Conservation (phyloP, 2,888 invertebrate species). For the Gryllus longicercus region DNA sequence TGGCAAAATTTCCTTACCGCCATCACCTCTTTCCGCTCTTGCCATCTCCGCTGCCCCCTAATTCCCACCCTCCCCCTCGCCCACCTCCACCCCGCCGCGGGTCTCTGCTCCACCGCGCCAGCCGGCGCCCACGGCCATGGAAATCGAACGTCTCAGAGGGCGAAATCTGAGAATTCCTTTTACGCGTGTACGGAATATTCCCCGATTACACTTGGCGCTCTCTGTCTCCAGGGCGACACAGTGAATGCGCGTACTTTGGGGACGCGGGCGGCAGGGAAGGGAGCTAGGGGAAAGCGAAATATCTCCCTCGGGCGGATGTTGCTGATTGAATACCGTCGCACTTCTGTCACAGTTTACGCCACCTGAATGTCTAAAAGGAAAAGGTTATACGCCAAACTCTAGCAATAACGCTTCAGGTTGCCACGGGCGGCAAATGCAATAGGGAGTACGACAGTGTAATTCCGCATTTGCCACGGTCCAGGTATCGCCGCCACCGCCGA, state of each 20-base stretch:
- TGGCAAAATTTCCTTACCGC: background rate
- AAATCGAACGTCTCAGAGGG: background rate
- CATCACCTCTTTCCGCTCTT: background rate
- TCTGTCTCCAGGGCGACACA: background rate
- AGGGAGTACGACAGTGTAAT: background rate
- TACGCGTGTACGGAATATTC: background rate
- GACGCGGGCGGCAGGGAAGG: background rate
- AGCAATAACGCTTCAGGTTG: background rate
- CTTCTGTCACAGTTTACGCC: background rate
- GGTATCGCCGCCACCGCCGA: too few species aligned
- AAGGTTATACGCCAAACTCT: background rate
- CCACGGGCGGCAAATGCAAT: background rate
- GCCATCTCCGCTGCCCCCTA: background rate
- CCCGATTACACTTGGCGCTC: background rate
- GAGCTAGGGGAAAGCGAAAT: background rate
- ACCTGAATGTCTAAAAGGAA: background rate
- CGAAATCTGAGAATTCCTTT: conserved; percentile 11
- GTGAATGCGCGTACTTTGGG: too few species aligned
- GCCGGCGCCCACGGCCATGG: background rate
- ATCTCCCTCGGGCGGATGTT: background rate
- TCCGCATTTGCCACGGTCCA: background rate
- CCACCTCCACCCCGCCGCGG: background rate
- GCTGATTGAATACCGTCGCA: background rate
- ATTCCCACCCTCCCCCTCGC: background rate
- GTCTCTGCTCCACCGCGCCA: background rate